phyloP scores from a whole-genome alignment of 2,797 vertebrate genomes.

The Hydrolagus colliei region DNA sequence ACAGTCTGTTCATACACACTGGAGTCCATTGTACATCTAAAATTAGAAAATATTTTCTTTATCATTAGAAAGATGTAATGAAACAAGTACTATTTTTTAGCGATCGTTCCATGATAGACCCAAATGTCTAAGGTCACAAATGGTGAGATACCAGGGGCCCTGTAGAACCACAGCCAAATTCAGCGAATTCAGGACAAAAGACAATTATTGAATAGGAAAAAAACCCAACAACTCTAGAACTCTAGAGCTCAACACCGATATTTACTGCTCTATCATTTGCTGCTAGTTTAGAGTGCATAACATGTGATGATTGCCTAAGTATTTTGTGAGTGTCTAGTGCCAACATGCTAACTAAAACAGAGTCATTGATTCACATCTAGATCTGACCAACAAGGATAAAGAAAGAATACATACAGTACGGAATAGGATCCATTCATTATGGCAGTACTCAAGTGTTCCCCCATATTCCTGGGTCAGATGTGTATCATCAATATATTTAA shows the following conservation, averaged over 20 bases:
- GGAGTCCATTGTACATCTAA: too few relatives aligned
- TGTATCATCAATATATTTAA: conserved; percentile 88
- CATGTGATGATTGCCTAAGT: too few relatives aligned
- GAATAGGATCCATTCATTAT: conserved; percentile 90
- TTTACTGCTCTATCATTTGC: neutral
- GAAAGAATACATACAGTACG: conserved; percentile 69
- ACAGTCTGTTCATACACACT: too few relatives aligned
- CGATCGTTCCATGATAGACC: too few relatives aligned
- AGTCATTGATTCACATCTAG: neutral
- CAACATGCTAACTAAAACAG: neutral
- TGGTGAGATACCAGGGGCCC: too few relatives aligned
- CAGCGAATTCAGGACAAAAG: too few relatives aligned
- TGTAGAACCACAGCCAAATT: too few relatives aligned
- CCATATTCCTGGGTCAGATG: conserved; percentile 92
- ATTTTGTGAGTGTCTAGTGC: neutral
- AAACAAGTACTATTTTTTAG: too few relatives aligned
- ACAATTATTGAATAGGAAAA: neutral
- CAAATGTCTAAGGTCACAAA: too few relatives aligned
- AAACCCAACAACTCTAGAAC: conserved; percentile 32
- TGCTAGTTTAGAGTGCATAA: too few relatives aligned
- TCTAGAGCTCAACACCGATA: neutral
- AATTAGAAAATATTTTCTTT: too few relatives aligned
- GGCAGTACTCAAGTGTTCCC: conserved; percentile 88
- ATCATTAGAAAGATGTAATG: too few relatives aligned
- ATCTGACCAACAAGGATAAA: neutral